phyloP scores from a whole-genome alignment of 2,113 vertebrate genomes.

The Nerophis lumbriciformis region DNA sequence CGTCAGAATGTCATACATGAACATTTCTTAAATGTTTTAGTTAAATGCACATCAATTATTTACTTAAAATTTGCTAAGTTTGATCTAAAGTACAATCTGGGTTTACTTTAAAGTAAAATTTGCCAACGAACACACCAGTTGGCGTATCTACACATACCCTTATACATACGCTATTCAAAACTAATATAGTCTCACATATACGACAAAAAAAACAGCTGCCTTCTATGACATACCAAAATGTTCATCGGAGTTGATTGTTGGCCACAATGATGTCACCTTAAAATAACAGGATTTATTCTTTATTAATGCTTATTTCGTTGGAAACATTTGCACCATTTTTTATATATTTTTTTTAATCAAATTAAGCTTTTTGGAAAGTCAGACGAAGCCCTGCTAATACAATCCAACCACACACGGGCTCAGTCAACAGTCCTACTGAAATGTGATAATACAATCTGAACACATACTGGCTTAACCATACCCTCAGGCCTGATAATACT shows the following conservation, averaged over 20 bases:
- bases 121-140: no score
- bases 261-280: slow-evolving; percentile 13
- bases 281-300: slow-evolving; percentile 2
- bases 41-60: no score
- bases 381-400: slow-evolving; percentile 36
- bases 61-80: no score
- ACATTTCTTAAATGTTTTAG: no score
- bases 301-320: slow-evolving; percentile 17
- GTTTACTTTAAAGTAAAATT: no score
- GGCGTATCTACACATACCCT: no score
- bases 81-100: no score
- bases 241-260: slow-evolving; percentile 6
- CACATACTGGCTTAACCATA: slow-evolving; percentile 56
- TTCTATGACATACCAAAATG: background rate
- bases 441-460: slow-evolving; percentile 55
- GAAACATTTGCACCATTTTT: slow-evolving; percentile 13
- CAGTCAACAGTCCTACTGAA: slow-evolving; percentile 38
- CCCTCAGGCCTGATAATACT: slow-evolving; percentile 44
- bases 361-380: slow-evolving; percentile 42
- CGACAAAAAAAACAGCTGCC: background rate
- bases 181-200: background rate
- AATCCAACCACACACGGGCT: slow-evolving; percentile 45
- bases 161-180: background rate
- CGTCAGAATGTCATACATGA: no score
- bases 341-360: slow-evolving; percentile 21